These are phyloP conservation scores for Physocephala rufipes DNA, from an alignment of 2,888 invertebrate genomes.

Conservation along the genomic window DNA sequence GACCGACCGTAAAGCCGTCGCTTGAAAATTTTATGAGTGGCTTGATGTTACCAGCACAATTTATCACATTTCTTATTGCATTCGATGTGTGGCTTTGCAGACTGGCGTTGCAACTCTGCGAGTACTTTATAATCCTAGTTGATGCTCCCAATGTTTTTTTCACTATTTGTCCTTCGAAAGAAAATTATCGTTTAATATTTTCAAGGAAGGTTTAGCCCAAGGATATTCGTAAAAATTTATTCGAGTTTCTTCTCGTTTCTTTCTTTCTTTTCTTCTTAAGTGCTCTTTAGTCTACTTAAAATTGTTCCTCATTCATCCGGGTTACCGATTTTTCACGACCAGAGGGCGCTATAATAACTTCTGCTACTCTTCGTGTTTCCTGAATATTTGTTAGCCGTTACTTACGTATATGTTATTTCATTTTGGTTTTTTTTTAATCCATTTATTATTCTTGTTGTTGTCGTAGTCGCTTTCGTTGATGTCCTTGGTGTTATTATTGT, in stretches of 20 bases:
- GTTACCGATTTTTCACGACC: not conserved
- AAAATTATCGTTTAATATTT: too few relatives aligned
- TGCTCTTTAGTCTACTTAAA: slow-evolving; percentile 3
- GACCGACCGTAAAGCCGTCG: slow-evolving; percentile 44
- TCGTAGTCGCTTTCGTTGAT: slow-evolving; percentile 2
- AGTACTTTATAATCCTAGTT: not conserved
- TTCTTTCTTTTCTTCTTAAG: not conserved
- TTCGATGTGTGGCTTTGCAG: slow-evolving; percentile 7
- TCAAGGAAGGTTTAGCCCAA: not conserved
- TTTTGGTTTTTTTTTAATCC: slow-evolving; percentile 15
- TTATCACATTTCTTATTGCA: slow-evolving; percentile 47
- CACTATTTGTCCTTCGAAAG: too few relatives aligned
- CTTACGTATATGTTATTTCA: slow-evolving; percentile 46
- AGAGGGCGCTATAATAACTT: slow-evolving; percentile 15
- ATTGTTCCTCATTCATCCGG: not conserved
- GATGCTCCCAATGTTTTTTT: not conserved
- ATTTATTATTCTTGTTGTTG: not conserved
- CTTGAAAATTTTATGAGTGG: slow-evolving; percentile 52
- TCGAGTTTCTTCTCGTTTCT: not conserved
- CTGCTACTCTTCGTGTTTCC: slow-evolving; percentile 37
- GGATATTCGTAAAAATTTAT: slow-evolving; percentile 1
- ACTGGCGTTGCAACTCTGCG: too few relatives aligned
- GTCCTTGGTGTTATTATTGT: slow-evolving; percentile 10
- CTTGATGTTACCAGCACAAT: slow-evolving; percentile 51
- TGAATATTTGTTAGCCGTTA: slow-evolving; percentile 45